phyloP scores from a whole-genome alignment of 2,888 invertebrate species.

The Conchocele bisecta region DNA sequence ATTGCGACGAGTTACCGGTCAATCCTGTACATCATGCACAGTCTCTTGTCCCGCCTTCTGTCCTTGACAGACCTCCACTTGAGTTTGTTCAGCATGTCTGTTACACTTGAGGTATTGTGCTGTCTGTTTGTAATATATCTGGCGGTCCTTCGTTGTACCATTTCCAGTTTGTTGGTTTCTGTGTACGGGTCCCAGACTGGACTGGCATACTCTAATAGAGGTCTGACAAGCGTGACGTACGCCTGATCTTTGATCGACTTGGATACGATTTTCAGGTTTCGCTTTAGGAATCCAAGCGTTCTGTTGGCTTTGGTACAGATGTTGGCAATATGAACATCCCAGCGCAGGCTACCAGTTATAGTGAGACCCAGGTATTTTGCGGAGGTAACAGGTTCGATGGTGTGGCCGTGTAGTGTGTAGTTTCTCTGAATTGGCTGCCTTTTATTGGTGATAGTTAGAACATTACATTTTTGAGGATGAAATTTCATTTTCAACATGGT shows the following conservation, averaged over 20 bases:
- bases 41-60: constrained; percentile 1
- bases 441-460: constrained; percentile 26
- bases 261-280: background rate
- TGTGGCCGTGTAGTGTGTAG: constrained; percentile 1
- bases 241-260: too few relatives aligned
- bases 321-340: background rate
- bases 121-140: constrained; percentile 14
- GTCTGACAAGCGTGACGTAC: constrained; percentile 7
- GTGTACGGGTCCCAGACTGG: too few relatives aligned
- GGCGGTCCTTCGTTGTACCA: constrained; percentile 24
- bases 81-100: constrained; percentile 13
- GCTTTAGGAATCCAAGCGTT: too few relatives aligned
- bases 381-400: background rate
- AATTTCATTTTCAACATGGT: constrained; percentile 41
- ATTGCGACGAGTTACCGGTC: constrained; percentile 5
- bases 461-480: constrained; percentile 37
- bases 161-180: constrained; percentile 15
- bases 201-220: background rate
- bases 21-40: constrained; percentile 9
- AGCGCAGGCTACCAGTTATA: constrained; percentile 22
- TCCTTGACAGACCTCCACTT: background rate
- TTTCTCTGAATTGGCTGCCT: background rate
- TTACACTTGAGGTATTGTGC: constrained; percentile 13
- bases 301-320: background rate
- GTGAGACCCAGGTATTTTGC: constrained; percentile 20